Percentiles rank a stretch among this genome's conserved stretches.
phyloP scores from a whole-genome alignment of 2,113 vertebrate genomes.

The Cryptomyrus ogoouensis region DNA sequence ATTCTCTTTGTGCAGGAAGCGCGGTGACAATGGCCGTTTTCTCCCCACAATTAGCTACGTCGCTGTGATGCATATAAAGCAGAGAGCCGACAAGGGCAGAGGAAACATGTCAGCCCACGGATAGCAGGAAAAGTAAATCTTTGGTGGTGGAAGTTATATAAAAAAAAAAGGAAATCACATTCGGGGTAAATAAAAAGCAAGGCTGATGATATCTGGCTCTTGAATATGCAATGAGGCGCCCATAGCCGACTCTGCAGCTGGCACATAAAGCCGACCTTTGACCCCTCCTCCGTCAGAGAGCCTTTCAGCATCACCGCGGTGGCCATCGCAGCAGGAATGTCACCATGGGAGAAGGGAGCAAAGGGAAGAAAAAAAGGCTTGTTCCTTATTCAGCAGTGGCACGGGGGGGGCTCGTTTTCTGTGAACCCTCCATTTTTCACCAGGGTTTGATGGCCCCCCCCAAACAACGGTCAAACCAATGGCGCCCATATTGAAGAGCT shows the following conservation, averaged over 20 bases:
- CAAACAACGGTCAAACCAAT: slow-evolving; percentile 49
- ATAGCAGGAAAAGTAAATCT: background rate
- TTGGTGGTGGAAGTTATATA: background rate
- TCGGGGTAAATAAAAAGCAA: background rate
- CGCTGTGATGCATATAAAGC: slow-evolving; percentile 60
- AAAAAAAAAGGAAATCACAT: background rate
- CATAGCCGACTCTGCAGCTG: slow-evolving; percentile 74
- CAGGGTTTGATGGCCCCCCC: slow-evolving; percentile 65
- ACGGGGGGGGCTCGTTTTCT: slow-evolving; percentile 59
- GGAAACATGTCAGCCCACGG: background rate
- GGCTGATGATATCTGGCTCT: slow-evolving; percentile 2
- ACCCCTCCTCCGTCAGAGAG: slow-evolving; percentile 61
- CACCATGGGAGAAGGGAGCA: slow-evolving; percentile 55
- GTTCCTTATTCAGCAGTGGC: slow-evolving; percentile 61
- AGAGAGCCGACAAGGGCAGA: slow-evolving; percentile 32
- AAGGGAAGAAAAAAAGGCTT: slow-evolving; percentile 60
- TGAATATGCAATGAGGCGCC: slow-evolving; percentile 53
- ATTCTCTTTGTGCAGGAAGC: slow-evolving; percentile 56
- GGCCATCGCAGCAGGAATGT: slow-evolving; percentile 62
- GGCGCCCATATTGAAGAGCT: slow-evolving; percentile 31
- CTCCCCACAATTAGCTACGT: slow-evolving; percentile 57
- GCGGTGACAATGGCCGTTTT: slow-evolving; percentile 57
- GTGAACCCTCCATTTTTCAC: slow-evolving; percentile 74
- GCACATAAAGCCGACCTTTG: slow-evolving; percentile 70
- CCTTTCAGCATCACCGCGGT: slow-evolving; percentile 60